Base-by-base conservation (phyloP, 1,140 invertebrate species). In the Tetragnatha versicolor region DNA sequence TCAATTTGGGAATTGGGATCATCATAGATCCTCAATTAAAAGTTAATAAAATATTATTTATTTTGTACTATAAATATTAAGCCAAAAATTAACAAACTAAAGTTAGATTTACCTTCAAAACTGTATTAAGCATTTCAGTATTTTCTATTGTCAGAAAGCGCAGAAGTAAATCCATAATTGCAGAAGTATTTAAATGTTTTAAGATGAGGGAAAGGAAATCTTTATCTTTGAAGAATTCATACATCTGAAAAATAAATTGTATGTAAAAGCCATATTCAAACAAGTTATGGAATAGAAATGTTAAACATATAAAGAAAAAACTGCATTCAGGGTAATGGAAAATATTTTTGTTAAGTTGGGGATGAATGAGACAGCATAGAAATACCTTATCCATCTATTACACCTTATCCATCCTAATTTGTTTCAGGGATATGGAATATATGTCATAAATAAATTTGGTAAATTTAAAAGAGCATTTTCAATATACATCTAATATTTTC, bases 151-250 rank as follows among this genome's bases (percentile, higher is more conserved):
- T 94, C 83, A 97, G 90, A 79, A 96, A 90, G 86, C 94, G 93
- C 80, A 95, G 90, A 81, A 97, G 90, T 76, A 97, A 90, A 89
- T 98, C 96, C 90, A 96, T 96, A 83, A 98, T 94, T 81, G 96
- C 94, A 20, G 95, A 98, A 37, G 95, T 97, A 82, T 94, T 92
- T 82, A 98, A 90, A 87, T 98, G 96, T 83, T 92, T 90, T 80
- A 97, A 87, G 81, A 97, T 88, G 83, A 93, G 89, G 81, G 92
- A 90, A 84, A 98, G 89, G 89, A 97, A 96, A 85, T 93, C 92
- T 85, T 92, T 91, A 80, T 90, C 90, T 88, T 95, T 94, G 82
- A 97, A 90, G 89, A 94, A 96, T 84, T 96, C 93, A 31, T 45
- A 60, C 53, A 73, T 73, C 10, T 60, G 55, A 31, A 60, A 60